Evolutionary conservation across 2,888 invertebrate genomes (phyloP).

Genomic region (Carterocephalus palaemon): DNA sequence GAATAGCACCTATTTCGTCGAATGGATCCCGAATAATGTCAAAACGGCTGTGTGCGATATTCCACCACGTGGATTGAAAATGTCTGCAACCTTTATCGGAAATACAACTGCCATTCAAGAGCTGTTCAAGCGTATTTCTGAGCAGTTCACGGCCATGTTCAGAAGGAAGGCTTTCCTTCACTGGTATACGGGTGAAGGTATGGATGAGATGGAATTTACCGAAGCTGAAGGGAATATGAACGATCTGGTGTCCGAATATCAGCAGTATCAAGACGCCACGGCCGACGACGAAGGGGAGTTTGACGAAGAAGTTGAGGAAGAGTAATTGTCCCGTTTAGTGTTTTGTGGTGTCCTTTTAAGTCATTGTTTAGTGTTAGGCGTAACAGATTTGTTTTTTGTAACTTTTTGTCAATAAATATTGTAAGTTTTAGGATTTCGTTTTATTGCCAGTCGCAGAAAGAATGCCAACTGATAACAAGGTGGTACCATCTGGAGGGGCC

Average conservation of each 20-base stretch:
- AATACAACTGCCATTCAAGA: slow-evolving; percentile 93
- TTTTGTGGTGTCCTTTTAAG: slow-evolving; percentile 36
- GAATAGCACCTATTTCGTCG: slow-evolving; percentile 87
- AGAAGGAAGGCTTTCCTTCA: slow-evolving; percentile 96
- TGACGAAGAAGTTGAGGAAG: slow-evolving; percentile 80
- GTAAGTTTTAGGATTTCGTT: too few species aligned
- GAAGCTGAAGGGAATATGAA: slow-evolving; percentile 97
- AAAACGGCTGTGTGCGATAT: slow-evolving; percentile 90
- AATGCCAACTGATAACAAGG: too few species aligned
- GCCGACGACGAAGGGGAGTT: slow-evolving; percentile 92
- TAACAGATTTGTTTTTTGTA: slow-evolving; percentile 36
- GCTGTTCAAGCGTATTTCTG: slow-evolving; percentile 90
- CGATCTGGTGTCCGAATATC: slow-evolving; percentile 92
- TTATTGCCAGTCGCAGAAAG: too few species aligned
- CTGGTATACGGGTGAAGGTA: slow-evolving; percentile 97
- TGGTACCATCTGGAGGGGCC: too few species aligned
- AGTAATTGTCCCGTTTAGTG: slow-evolving; percentile 35
- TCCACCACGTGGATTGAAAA: slow-evolving; percentile 85
- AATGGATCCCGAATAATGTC: slow-evolving; percentile 90
- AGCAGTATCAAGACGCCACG: slow-evolving; percentile 94
- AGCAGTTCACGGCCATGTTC: slow-evolving; percentile 95
- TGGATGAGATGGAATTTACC: slow-evolving; percentile 97
- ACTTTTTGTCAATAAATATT: background rate
- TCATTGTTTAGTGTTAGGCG: slow-evolving; percentile 52
- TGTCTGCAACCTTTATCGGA: slow-evolving; percentile 93